Conservation (phyloP, 92 coral and sea anemone genomes). For the Heliopora coerulea region DNA sequence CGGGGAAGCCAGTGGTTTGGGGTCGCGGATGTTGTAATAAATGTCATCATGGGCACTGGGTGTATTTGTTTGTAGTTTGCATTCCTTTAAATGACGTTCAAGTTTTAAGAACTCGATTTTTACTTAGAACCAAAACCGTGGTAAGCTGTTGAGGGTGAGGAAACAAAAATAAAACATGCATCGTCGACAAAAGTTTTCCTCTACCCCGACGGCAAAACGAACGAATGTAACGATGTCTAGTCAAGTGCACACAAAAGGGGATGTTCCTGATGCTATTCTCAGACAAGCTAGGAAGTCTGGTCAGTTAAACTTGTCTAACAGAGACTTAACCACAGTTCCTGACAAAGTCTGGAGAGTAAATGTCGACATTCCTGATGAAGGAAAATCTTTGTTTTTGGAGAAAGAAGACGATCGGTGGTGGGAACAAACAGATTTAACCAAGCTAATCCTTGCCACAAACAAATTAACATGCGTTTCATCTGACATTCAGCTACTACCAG, state of each 20-base stretch:
- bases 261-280: conserved; percentile 77
- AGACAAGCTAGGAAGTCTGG: conserved; percentile 92
- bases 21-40: neutral
- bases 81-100: no score
- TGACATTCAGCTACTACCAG: conserved; percentile 68
- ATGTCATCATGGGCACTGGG: no score
- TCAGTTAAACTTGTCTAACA: conserved; percentile 81
- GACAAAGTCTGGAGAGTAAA: conserved; percentile 92
- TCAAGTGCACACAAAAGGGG: conserved; percentile 3
- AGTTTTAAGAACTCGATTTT: no score
- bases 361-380: conserved; percentile 80
- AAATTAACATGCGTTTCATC: conserved; percentile 66
- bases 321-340: conserved; percentile 72
- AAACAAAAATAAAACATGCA: neutral
- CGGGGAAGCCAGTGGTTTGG: neutral
- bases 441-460: conserved; percentile 86
- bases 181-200: conserved; percentile 29
- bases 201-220: neutral
- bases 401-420: conserved; percentile 83
- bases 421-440: conserved; percentile 86
- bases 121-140: no score
- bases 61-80: neutral
- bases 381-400: conserved; percentile 76
- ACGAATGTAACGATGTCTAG: neutral
- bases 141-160: neutral